A percentile compares a stretch with the other conserved stretches of the same genome.
phyloP scores from a whole-genome alignment of 2,797 vertebrate genomes.

The Characodon lateralis region DNA sequence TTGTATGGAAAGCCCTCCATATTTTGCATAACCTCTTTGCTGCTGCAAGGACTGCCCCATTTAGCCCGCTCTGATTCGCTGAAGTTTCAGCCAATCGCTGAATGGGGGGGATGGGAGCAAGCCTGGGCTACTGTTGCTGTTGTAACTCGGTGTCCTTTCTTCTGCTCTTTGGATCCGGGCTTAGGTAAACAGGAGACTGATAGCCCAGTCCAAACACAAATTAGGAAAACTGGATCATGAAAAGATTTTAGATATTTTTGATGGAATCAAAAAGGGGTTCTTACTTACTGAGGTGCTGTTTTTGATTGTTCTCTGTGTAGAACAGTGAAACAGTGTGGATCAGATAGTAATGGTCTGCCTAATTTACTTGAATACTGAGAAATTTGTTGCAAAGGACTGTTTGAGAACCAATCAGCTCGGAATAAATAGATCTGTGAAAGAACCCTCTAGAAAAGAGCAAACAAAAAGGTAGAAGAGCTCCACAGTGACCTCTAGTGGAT shows the following conservation, averaged over 20 bases:
- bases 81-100: slow-evolving; percentile 71
- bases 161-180: slow-evolving; percentile 44
- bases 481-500: slow-evolving; percentile 79
- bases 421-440: slow-evolving; percentile 48
- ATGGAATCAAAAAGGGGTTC: slow-evolving; percentile 14
- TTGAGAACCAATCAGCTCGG: slow-evolving; percentile 24
- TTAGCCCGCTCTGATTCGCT: slow-evolving; percentile 72
- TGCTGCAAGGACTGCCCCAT: slow-evolving; percentile 73
- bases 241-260: slow-evolving; percentile 28
- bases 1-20: slow-evolving; percentile 54
- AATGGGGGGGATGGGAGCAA: slow-evolving; percentile 72
- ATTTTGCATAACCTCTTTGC: slow-evolving; percentile 71
- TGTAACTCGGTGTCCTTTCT: slow-evolving; percentile 56
- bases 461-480: slow-evolving; percentile 56
- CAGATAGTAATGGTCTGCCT: slow-evolving; percentile 16
- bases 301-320: slow-evolving; percentile 28
- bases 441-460: slow-evolving; percentile 73
- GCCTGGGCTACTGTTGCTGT: slow-evolving; percentile 64
- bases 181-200: slow-evolving; percentile 49
- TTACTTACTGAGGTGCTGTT: slow-evolving; percentile 31
- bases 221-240: slow-evolving; percentile 15
- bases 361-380: slow-evolving; percentile 29
- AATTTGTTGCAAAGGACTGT: slow-evolving; percentile 20
- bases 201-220: slow-evolving; percentile 29
- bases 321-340: slow-evolving; percentile 21